Evolutionary conservation across 2,797 vertebrate species (phyloP), one percentile per base, ranked within the genome.

Genomic region (Rhinichthys osculus): DNA sequence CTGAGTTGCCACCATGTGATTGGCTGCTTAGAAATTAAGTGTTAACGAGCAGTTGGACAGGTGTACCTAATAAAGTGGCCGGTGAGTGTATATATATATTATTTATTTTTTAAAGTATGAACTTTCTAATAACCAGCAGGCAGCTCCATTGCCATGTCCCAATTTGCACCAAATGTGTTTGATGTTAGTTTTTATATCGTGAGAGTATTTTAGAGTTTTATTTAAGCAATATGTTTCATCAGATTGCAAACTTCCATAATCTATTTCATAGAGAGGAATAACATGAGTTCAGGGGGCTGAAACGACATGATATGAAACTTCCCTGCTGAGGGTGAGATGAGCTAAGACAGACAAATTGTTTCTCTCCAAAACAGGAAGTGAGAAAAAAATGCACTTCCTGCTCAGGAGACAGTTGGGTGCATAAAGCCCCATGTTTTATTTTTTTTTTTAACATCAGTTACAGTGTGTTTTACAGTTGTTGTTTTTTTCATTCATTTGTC

Each of bases 301-400:
- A 57, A 57, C 79, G 23, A 78, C 30, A 82, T 86, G 64, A 87
- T 73, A 54, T 78, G 73, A 86, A 86, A 76, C 70, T 74, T 70
- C 69, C 54, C 71, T 54, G 79, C 64, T 84, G 85, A 80, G 81
- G 78, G 77, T 78, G 77, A 89, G 64, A 88, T 88, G 84, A 83
- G 78, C 82, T 83, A 83, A 83, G 82, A 83, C 82, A 72, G 83
- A 84, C 86, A 87, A 35, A 86, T 74, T 64, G 33, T 70, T 79
- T 70, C 62, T 83, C 66, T 82, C 78, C 82, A 86, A 74, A 88
- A 89, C 88, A 89, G 86, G 86, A 89, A 89, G 82, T 88, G 73
- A 78, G 76, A 82, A 52, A 84, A 81, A 78, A 79, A 50, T 1
- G 40, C 42, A 86, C 74, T 89, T 89, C 88, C 88, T 89, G 85